Evolutionary conservation across 2,888 invertebrate genomes (phyloP).

Genomic region (Caenorhabditis sp.): DNA sequence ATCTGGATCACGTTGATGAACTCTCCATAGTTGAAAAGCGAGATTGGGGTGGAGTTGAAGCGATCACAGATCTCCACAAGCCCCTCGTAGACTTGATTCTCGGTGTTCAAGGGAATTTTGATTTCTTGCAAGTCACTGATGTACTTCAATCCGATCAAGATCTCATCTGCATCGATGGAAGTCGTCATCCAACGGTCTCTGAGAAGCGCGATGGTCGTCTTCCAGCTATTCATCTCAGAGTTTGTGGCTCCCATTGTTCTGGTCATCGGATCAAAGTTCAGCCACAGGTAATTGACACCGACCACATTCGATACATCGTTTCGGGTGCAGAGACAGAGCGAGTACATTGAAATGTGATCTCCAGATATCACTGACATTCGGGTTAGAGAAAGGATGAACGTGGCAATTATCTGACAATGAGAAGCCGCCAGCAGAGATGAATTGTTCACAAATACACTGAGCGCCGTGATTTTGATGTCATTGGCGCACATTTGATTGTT

Average conservation of each 20-base stretch:
- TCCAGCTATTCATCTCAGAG: constrained; percentile 46
- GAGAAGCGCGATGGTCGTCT: constrained; percentile 49
- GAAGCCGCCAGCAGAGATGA: constrained; percentile 16
- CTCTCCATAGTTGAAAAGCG: constrained; percentile 51
- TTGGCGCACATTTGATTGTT: constrained; percentile 20
- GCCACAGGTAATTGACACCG: constrained; percentile 56
- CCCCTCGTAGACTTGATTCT: constrained; percentile 38
- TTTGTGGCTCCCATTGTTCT: constrained; percentile 18
- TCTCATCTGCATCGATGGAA: constrained; percentile 61
- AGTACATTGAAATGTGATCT: constrained; percentile 37
- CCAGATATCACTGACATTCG: constrained; percentile 28
- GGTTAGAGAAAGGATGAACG: constrained; percentile 50
- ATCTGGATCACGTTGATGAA: constrained; percentile 35
- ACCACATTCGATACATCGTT: constrained; percentile 15
- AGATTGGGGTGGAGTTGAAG: constrained; percentile 45
- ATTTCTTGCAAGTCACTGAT: constrained; percentile 58
- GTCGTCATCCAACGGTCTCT: constrained; percentile 58
- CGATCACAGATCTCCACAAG: constrained; percentile 36
- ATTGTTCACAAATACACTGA: constrained; percentile 49
- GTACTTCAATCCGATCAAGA: constrained; percentile 62
- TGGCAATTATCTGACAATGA: constrained; percentile 47
- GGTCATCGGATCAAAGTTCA: constrained; percentile 54
- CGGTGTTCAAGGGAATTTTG: constrained; percentile 44
- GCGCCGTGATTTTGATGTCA: constrained; percentile 26
- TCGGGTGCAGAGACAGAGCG: constrained; percentile 40